phyloP scores from a whole-genome alignment of 1,140 invertebrate species.

The Saccostrea glomerata region DNA sequence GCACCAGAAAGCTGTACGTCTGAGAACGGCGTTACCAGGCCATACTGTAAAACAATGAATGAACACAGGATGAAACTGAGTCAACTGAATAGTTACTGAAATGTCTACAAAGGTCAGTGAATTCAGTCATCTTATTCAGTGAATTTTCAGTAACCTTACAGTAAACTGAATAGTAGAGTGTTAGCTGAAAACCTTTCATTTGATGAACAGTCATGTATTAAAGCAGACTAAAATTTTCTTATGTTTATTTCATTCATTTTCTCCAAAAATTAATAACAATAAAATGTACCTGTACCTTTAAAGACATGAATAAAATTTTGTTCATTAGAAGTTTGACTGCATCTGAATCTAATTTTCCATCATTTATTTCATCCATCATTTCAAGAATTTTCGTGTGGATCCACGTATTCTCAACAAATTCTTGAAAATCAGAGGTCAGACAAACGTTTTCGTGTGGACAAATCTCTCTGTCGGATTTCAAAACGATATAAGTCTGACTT shows the following conservation, averaged over 20 bases:
- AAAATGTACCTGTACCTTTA: background rate
- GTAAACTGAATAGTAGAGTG: too few species aligned
- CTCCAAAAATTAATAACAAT: too few species aligned
- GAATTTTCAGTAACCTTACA: too few species aligned
- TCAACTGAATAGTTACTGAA: too few species aligned
- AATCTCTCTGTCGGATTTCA: background rate
- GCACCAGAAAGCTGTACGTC: background rate
- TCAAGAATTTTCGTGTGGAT: background rate
- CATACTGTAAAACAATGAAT: background rate
- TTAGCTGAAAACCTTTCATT: too few species aligned
- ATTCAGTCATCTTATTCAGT: too few species aligned
- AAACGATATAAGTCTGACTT: background rate
- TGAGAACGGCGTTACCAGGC: background rate
- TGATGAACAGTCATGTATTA: too few species aligned
- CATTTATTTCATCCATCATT: background rate
- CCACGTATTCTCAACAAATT: background rate
- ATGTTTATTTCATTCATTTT: too few species aligned
- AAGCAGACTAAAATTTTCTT: too few species aligned
- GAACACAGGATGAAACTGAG: too few species aligned
- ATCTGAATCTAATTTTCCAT: background rate
- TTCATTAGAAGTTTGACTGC: background rate
- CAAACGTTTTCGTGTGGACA: background rate
- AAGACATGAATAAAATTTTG: background rate
- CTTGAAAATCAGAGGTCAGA: background rate
- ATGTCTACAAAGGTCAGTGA: too few species aligned